Conservation (phyloP, 1,140 invertebrate genomes). For the Drosophila bocqueti region DNA sequence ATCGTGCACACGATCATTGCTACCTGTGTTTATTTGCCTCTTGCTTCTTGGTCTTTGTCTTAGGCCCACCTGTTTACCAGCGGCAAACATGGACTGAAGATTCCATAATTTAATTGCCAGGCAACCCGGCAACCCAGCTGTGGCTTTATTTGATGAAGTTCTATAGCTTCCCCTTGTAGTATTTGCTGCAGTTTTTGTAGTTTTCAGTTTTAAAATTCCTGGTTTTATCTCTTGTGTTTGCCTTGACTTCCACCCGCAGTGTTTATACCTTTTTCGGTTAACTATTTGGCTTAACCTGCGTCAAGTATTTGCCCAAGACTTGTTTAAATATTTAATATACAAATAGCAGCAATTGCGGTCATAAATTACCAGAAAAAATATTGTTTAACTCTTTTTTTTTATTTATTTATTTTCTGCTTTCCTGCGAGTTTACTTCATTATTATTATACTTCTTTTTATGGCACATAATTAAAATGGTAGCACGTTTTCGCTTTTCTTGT, state of each 20-base stretch:
- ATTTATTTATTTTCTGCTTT: constrained; percentile 3
- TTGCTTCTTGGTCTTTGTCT: constrained; percentile 46
- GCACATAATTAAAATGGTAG: constrained; percentile 69
- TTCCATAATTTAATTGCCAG: constrained; percentile 52
- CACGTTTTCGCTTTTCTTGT: constrained; percentile 43
- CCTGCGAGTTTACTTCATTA: constrained; percentile 10
- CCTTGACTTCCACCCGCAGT: constrained; percentile 53
- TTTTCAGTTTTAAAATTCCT: constrained; percentile 32
- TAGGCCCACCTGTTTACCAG: constrained; percentile 50
- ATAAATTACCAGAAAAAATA: constrained; percentile 64
- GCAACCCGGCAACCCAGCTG: constrained; percentile 9
- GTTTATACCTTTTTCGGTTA: constrained; percentile 53
- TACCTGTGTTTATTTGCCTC: constrained; percentile 76
- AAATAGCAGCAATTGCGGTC: constrained; percentile 70
- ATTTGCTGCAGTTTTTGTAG: constrained; percentile 63
- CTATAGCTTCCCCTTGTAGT: constrained; percentile 35
- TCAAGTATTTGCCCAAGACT: constrained; percentile 71
- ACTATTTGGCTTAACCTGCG: constrained; percentile 59
- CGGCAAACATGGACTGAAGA: constrained; percentile 55
- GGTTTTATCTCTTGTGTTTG: constrained; percentile 65
- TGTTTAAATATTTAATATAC: constrained; percentile 69
- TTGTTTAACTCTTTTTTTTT: constrained; percentile 31
- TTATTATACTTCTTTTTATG: constrained; percentile 50
- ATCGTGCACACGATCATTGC: constrained; percentile 47
- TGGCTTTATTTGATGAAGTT: constrained; percentile 53